A percentile compares a stretch with the other conserved stretches of the same genome.
phyloP scores from a whole-genome alignment of 2,888 invertebrate genomes.

The Branchinecta sandiegonensis region DNA sequence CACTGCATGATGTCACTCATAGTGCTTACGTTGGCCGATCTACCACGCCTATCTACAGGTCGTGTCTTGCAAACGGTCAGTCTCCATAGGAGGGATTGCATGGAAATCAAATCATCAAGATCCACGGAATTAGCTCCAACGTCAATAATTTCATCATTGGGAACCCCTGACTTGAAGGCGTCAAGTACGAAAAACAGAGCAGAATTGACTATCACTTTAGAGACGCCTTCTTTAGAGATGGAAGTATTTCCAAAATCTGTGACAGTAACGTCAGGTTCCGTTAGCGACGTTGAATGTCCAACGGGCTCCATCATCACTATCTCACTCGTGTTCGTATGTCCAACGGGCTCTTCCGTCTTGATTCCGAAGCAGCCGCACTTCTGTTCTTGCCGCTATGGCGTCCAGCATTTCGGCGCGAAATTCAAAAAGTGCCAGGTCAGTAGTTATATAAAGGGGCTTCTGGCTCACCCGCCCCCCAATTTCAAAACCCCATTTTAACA shows the following conservation, averaged over 20 bases:
- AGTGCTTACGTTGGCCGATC: not conserved
- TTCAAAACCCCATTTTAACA: no score
- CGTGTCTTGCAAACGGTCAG: not conserved
- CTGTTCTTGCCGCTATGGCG: no score
- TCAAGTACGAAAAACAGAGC: not conserved
- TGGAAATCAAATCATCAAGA: not conserved
- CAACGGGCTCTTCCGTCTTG: no score
- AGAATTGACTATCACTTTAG: not conserved
- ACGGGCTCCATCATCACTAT: no score
- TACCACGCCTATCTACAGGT: not conserved
- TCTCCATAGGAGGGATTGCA: not conserved
- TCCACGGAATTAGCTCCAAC: not conserved
- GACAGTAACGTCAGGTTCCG: not conserved
- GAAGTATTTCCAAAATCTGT: not conserved
- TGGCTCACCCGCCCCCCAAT: no score
- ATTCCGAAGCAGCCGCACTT: no score
- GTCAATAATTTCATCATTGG: not conserved
- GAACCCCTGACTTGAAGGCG: not conserved
- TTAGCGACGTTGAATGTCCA: no score
- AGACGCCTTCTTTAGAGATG: not conserved
- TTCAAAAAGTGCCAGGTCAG: no score
- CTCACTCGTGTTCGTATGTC: no score
- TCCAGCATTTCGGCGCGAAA: no score
- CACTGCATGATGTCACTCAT: not conserved
- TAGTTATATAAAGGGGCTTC: no score